Conservation (phyloP, 2,113 vertebrate species). For the Brienomyrus longianalis region DNA sequence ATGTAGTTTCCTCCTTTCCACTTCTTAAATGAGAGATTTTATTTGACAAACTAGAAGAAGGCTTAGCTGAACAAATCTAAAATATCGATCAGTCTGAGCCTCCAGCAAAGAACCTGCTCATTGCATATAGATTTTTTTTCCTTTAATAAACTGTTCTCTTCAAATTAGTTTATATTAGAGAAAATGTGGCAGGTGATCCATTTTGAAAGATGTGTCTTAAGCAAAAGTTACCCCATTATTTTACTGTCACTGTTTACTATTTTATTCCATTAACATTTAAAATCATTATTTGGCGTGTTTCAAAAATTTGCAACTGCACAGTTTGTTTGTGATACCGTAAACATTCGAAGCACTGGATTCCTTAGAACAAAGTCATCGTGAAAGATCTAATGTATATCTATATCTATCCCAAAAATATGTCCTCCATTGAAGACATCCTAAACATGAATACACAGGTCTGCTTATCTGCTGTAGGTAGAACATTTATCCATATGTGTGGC, state of each 20-base stretch:
- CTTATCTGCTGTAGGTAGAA: not conserved
- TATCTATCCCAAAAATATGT: not conserved
- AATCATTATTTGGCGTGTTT: not conserved
- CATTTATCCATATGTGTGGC: not conserved
- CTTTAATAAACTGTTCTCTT: constrained; percentile 10
- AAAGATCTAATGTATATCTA: not conserved
- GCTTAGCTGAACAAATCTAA: not conserved
- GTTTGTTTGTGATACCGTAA: not conserved
- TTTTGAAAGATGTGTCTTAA: not conserved
- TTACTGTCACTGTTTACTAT: not conserved
- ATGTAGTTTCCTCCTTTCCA: not conserved
- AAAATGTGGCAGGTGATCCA: constrained; percentile 7
- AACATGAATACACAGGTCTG: not conserved
- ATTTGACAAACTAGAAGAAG: not conserved
- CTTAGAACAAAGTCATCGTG: not conserved
- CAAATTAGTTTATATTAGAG: not conserved
- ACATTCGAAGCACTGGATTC: not conserved
- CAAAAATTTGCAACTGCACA: not conserved
- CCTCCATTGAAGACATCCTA: not conserved
- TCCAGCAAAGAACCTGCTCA: not conserved
- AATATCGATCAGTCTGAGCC: not conserved
- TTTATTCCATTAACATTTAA: not conserved
- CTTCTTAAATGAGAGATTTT: not conserved
- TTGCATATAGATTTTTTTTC: constrained; percentile 13
- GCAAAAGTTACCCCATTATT: not conserved